Base-by-base conservation (phyloP, 2,113 vertebrate genomes). In the Phaethornis superciliosus region DNA sequence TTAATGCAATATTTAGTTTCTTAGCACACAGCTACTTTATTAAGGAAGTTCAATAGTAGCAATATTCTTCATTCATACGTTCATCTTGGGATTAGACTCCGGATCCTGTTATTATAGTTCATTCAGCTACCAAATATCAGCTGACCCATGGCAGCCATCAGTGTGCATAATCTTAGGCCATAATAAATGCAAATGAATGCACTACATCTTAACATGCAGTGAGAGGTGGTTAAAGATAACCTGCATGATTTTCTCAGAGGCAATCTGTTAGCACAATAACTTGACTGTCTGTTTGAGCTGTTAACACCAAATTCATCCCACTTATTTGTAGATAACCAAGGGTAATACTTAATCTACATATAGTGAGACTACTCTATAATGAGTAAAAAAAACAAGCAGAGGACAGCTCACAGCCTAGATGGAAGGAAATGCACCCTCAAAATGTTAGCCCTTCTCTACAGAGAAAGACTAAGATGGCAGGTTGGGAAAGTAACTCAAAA, bases 241-340 rank as follows among this genome's bases (percentile, higher is more conserved):
- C 83, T 26, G 7, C 3, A 32, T 12, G 30, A 33, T 22, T 89
- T 74, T 51, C 23, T 69, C 18, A 54, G 63, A 80, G 1, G 9
- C 26, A 22, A 33, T n/a, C 54, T 7, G 12, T 67, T 62, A 51
- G n/a, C 47, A 71, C 22, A 80, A 9, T 32, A 62, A 67, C 24
- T 6, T 8, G 30, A 80, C 7, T 32, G 0, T 30, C 7, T 32
- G 0, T n/a, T 70, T 30, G 42, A 94, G 60, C 42, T 3, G 0
- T 47, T 71, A 63, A 63, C 24, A 52, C 14, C 44, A 80, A 80
- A 78, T 22, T 83, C 32, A 49, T 47, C 71, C 42, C 55, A 59
- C 37, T 28, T 54, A 55, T 2, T 2, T 35, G 20, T 0, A 68
- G 37, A 20, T 19, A 81, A 4, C 8, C 64, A 71, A 75, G 18